Conservation (phyloP, 2,888 invertebrate genomes). For the Cartodere bifasciata region DNA sequence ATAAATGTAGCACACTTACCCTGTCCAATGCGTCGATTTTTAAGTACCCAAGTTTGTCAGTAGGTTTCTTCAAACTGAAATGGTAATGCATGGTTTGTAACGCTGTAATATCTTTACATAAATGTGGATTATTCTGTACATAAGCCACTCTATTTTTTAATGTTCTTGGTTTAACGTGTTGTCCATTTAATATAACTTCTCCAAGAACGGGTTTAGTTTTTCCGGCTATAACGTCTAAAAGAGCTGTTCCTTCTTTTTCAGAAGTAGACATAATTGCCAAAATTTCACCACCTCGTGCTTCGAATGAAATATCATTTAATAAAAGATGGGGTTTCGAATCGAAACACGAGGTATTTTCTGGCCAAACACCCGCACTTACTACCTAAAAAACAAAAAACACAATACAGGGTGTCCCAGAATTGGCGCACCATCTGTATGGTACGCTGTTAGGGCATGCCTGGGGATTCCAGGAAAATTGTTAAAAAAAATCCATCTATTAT, state of each 20-base stretch:
- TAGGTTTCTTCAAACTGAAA: conserved; percentile 56
- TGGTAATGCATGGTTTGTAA: conserved; percentile 79
- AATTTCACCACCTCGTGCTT: conserved; percentile 83
- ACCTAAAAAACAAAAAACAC: conserved; percentile 16
- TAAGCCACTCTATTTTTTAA: conserved; percentile 63
- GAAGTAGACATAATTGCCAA: conserved; percentile 83
- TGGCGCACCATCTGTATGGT: neutral
- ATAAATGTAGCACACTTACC: conserved; percentile 34
- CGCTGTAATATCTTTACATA: conserved; percentile 83
- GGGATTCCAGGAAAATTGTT: too few relatives aligned
- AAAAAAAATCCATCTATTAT: too few relatives aligned
- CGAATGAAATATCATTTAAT: conserved; percentile 63
- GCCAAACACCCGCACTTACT: conserved; percentile 24
- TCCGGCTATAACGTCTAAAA: conserved; percentile 79
- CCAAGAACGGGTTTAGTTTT: conserved; percentile 47
- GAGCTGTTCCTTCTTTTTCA: conserved; percentile 71
- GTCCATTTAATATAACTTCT: conserved; percentile 78
- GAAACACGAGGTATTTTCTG: conserved; percentile 19
- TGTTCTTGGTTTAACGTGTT: conserved; percentile 57
- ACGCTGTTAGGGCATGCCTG: too few relatives aligned
- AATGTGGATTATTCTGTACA: conserved; percentile 58
- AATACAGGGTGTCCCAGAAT: neutral
- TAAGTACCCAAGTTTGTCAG: conserved; percentile 45
- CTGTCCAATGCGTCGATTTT: conserved; percentile 64
- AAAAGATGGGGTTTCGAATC: conserved; percentile 28